Evolutionary conservation across 2,888 invertebrate species (phyloP).

Genomic region (Apomyelois bistriatella): DNA sequence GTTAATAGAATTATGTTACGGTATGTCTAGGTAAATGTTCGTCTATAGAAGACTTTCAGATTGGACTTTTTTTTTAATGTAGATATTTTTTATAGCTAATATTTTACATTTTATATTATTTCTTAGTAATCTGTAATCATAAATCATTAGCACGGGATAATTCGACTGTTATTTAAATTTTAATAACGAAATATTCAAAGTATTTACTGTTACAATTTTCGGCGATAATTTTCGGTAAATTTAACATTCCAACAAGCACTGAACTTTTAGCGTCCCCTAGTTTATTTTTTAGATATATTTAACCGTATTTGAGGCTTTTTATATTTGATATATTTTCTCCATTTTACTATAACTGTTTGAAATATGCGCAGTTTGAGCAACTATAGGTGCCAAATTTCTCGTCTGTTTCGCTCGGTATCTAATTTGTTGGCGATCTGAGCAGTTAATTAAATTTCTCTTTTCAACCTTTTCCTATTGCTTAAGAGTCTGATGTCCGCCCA

Average conservation of each 20-base stretch:
- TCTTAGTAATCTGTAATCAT: constrained; percentile 19
- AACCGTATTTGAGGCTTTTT: background rate
- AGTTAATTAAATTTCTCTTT: too few species aligned
- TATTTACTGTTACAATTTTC: background rate
- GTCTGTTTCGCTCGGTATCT: too few species aligned
- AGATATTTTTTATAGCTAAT: constrained; percentile 22
- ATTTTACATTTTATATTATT: constrained; percentile 26
- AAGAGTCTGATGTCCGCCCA: too few species aligned
- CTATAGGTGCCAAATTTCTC: too few species aligned
- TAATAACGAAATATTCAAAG: background rate
- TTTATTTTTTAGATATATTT: constrained; percentile 7
- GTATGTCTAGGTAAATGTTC: constrained; percentile 3
- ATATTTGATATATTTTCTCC: background rate
- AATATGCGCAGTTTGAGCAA: too few species aligned
- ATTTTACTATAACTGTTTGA: background rate
- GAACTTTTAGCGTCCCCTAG: constrained; percentile 1
- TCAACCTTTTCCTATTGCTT: too few species aligned
- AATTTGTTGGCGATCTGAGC: too few species aligned
- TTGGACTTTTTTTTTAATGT: background rate
- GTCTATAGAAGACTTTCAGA: background rate
- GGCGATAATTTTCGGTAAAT: background rate
- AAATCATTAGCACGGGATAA: too few species aligned
- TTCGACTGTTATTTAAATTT: constrained; percentile 13
- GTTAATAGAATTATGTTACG: constrained; percentile 32
- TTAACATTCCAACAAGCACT: constrained; percentile 8